Evolutionary conservation across 2,113 vertebrate genomes (phyloP), one percentile per base, ranked within the genome.

Genomic region (Dasypus novemcinctus): DNA sequence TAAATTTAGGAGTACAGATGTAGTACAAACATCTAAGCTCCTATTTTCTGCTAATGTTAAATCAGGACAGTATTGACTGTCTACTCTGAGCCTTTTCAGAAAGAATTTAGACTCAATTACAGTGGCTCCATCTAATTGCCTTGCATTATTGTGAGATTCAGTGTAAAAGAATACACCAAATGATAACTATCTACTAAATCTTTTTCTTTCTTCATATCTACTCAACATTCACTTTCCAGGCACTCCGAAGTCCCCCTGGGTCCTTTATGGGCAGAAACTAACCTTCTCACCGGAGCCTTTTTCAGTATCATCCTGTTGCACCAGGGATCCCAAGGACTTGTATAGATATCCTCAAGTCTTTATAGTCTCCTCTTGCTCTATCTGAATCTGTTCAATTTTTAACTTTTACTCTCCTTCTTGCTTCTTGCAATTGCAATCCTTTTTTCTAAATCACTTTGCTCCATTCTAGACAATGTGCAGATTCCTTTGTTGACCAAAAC

Each of bases 401-500:
- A 38, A 10, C n/a, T 72, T 86, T 72, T 49, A 79, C 31, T 5
- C 71, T 69, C 4, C 25, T 25, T 63, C n/a, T 75, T 38, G 23
- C n/a, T 90, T 93, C 91, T 74, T 83, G 15, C 9, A 66, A 46
- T 7, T 38, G 23, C 4, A 57, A 31, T 59, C 38, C 15, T 83
- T 93, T 93, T 84, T 63, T 92, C 61, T 49, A 54, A 91, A 66
- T 91, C n/a, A 49, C 20, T 75, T 71, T 68, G 21, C 20, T 76
- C 17, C 33, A n/a, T 25, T 71, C 4, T 89, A 41, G 31, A 23
- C n/a, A 46, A 36, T 46, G 5, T 5, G 12, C 71, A 29, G 11
- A 82, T 59, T 88, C 25, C 46, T 87, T 89, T 25, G 27, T 7
- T 89, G 52, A 82, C 25, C 5, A 82, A 91, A 82, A 49, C 61